Evolutionary conservation across 2,888 invertebrate genomes (phyloP).

Genomic region (Didymodactylos carnosus): DNA sequence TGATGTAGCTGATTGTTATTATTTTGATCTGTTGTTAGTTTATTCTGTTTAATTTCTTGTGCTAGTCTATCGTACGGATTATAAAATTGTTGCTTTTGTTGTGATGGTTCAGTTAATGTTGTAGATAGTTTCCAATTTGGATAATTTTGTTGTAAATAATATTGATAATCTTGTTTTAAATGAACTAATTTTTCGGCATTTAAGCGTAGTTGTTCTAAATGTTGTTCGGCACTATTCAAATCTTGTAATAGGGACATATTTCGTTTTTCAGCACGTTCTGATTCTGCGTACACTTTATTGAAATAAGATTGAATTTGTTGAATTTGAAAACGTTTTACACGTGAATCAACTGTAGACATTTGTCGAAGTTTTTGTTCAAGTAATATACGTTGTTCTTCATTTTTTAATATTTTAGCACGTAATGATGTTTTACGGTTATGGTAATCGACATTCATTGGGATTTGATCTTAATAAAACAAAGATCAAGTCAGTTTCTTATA

Average conservation of each 20-base stretch:
- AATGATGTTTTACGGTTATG: background rate
- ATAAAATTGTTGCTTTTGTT: no score
- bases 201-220: background rate
- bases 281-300: background rate
- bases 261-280: background rate
- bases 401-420: background rate
- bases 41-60: no score
- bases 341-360: background rate
- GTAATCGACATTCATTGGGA: no score
- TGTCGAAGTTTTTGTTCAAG: background rate
- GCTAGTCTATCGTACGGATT: no score
- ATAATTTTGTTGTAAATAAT: background rate
- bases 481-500: no score
- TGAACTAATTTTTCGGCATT: background rate
- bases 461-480: no score
- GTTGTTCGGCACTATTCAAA: background rate
- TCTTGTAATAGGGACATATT: background rate
- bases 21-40: background rate
- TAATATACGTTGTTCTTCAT: background rate
- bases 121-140: background rate
- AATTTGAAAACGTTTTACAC: background rate
- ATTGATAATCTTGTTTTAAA: background rate
- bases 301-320: background rate
- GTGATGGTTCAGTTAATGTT: no score
- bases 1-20: background rate